These are phyloP conservation scores for Halcyon malimbica DNA, from an alignment of 2,113 vertebrate genomes.

Conservation along the genomic window DNA sequence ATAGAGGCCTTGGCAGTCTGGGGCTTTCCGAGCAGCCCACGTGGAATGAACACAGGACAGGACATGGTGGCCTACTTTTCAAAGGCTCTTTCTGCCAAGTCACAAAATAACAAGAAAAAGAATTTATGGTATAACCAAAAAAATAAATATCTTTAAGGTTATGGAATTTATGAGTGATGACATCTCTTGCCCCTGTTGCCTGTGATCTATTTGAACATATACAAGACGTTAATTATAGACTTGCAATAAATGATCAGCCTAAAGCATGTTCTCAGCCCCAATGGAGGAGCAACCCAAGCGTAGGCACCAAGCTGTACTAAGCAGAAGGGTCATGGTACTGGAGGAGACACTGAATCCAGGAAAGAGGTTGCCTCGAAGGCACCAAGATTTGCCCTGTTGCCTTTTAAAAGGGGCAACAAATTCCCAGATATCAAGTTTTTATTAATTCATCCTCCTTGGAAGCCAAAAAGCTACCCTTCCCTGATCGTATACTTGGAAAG, in stretches of 20 bases:
- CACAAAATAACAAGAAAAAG: slow-evolving; percentile 52
- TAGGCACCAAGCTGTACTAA: background rate
- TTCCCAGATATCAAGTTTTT: background rate
- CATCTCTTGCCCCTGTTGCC: slow-evolving; percentile 57
- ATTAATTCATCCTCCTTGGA: background rate
- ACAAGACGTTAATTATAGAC: slow-evolving; percentile 74
- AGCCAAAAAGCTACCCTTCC: background rate
- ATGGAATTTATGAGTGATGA: slow-evolving; percentile 73
- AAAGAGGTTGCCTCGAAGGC: background rate
- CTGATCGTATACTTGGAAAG: background rate
- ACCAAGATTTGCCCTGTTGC: background rate
- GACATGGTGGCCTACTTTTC: slow-evolving; percentile 78
- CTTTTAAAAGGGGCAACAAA: background rate
- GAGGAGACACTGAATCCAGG: background rate
- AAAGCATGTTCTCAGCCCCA: background rate
- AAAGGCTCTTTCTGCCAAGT: slow-evolving; percentile 71
- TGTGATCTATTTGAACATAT: slow-evolving; percentile 69
- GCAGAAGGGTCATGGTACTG: background rate
- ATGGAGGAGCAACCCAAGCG: background rate
- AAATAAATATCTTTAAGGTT: slow-evolving; percentile 54
- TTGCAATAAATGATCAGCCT: slow-evolving; percentile 39
- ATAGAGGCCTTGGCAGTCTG: slow-evolving; percentile 51
- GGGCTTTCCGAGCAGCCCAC: slow-evolving; percentile 53
- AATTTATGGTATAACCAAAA: slow-evolving; percentile 46
- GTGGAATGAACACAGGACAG: slow-evolving; percentile 63